These are phyloP conservation scores for Thunnus thynnus DNA, from an alignment of 2,113 vertebrate genomes.

Conservation along the genomic window DNA sequence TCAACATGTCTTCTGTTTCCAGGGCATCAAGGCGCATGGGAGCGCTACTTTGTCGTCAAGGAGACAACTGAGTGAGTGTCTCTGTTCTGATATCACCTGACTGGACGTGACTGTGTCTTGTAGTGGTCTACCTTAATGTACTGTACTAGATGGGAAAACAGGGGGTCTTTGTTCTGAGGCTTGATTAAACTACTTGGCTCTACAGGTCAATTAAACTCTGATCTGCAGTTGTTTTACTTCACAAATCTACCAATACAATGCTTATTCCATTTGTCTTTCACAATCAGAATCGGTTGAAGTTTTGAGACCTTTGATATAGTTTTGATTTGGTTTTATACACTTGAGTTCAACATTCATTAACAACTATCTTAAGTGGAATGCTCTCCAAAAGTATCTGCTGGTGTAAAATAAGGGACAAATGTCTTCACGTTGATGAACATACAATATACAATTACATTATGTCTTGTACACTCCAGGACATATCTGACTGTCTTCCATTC, in stretches of 20 bases:
- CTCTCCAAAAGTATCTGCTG: not conserved
- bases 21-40: constrained; percentile 81
- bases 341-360: not conserved
- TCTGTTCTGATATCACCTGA: constrained; percentile 79
- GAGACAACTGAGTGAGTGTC: constrained; percentile 84
- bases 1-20: constrained; percentile 81
- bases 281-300: not conserved
- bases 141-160: constrained; percentile 50
- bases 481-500: not conserved
- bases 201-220: constrained; percentile 18
- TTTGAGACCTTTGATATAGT: not conserved
- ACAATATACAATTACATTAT: not conserved
- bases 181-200: constrained; percentile 57
- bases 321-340: not conserved
- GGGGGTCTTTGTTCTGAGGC: constrained; percentile 70
- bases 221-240: constrained; percentile 60
- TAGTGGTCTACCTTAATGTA: constrained; percentile 74
- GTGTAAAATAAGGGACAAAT: not conserved
- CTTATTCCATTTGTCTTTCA: not conserved
- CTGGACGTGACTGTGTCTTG: constrained; percentile 77
- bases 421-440: not conserved
- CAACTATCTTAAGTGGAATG: not conserved
- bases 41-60: constrained; percentile 79
- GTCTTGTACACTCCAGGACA: not conserved
- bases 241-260: constrained; percentile 41